A percentile compares a stretch with the other conserved stretches of the same genome.
These are phyloP conservation scores for Callyntrura guangdongensis DNA, from an alignment of 2,888 invertebrate genomes.

Conservation along the genomic window DNA sequence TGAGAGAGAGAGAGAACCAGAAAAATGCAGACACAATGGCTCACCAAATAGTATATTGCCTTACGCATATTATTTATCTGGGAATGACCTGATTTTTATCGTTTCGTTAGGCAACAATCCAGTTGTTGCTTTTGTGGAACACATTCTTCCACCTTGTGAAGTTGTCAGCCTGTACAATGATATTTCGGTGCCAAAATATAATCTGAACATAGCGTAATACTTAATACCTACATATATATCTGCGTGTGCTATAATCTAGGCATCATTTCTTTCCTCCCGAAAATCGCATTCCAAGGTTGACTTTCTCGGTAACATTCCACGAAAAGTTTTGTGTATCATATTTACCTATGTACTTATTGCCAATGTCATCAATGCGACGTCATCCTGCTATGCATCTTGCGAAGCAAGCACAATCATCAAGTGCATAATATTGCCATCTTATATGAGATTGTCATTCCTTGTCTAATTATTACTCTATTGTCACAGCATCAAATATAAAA, in stretches of 20 bases:
- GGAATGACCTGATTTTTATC: conserved; percentile 79
- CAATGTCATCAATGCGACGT: conserved; percentile 22
- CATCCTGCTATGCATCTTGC: background rate
- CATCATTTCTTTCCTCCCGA: conserved; percentile 2
- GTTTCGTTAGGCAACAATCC: conserved; percentile 48
- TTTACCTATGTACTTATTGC: background rate
- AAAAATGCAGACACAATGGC: conserved; percentile 67
- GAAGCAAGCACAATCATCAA: background rate
- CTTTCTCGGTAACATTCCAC: conserved; percentile 19
- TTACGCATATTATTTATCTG: conserved; percentile 75
- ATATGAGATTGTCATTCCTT: background rate
- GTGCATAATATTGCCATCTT: background rate
- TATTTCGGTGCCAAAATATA: background rate
- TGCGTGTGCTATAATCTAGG: conserved; percentile 50
- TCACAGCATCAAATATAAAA: background rate
- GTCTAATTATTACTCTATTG: conserved; percentile 39
- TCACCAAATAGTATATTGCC: conserved; percentile 73
- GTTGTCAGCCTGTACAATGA: background rate
- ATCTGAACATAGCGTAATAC: background rate
- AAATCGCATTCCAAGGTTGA: conserved; percentile 18
- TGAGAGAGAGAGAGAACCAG: background rate
- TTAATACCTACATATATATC: background rate
- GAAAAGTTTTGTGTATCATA: conserved; percentile 11
- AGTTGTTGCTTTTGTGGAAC: conserved; percentile 7
- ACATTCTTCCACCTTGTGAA: background rate